Conservation (phyloP, 1,140 invertebrate species). For the Panulirus ornatus region DNA sequence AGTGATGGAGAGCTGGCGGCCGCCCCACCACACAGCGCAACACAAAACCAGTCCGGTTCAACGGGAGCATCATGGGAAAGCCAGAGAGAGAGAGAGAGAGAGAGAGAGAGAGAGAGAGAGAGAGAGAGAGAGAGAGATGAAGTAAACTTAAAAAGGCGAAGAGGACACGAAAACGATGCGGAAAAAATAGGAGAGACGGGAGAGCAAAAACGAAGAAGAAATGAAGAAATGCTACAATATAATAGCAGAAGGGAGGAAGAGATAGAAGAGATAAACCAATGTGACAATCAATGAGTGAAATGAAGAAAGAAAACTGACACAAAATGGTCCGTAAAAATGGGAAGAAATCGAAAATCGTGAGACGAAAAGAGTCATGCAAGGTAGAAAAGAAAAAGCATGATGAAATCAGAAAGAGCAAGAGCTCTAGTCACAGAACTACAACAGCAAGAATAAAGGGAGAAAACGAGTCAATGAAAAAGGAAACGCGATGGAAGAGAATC, state of each 20-base stretch:
- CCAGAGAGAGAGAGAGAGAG: background rate
- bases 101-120: conserved; percentile 29
- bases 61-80: background rate
- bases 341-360: background rate
- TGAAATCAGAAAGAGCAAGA: no score
- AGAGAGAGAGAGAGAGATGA: conserved; percentile 27
- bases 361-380: background rate
- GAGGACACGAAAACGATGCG: background rate
- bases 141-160: background rate
- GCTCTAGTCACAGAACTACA: no score
- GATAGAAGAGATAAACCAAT: background rate
- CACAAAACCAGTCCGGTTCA: background rate
- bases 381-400: background rate
- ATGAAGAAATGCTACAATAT: no score
- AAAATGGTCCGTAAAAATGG: background rate
- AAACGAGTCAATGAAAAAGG: no score
- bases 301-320: background rate
- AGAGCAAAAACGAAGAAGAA: background rate
- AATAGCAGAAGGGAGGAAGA: no score
- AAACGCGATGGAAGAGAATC: no score
- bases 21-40: background rate
- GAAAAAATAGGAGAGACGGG: background rate
- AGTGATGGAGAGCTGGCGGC: conserved; percentile 19
- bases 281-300: background rate
- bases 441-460: no score